phyloP scores from a whole-genome alignment of 2,888 invertebrate genomes.

The Clunio marinus region DNA sequence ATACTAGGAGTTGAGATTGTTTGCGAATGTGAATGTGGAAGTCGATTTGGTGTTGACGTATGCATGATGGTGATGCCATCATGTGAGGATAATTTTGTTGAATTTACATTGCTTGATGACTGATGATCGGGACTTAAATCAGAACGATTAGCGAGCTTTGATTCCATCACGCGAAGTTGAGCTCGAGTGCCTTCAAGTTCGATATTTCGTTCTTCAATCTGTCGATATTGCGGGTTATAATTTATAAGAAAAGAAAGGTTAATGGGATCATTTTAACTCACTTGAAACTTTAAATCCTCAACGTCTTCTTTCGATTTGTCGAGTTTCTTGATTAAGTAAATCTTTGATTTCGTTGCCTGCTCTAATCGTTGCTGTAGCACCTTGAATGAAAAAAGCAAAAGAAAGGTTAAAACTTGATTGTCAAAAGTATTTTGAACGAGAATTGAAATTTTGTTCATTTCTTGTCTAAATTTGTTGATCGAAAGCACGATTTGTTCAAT shows the following conservation, averaged over 20 bases:
- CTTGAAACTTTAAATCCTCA: conserved; percentile 78
- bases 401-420: no score
- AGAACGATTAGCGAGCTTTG: conserved; percentile 43
- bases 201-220: conserved; percentile 79
- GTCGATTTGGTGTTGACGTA: conserved; percentile 34
- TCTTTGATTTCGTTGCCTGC: conserved; percentile 63
- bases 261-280: conserved; percentile 47
- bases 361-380: conserved; percentile 68
- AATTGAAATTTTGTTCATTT: conserved; percentile 19
- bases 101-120: conserved; percentile 20
- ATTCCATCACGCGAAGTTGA: conserved; percentile 68
- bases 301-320: conserved; percentile 73
- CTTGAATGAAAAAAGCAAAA: conserved; percentile 57
- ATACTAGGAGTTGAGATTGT: conserved; percentile 55
- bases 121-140: conserved; percentile 42
- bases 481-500: not conserved
- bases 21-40: conserved; percentile 4
- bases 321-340: conserved; percentile 61
- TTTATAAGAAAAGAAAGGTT: not conserved
- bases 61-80: conserved; percentile 42
- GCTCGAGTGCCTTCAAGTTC: conserved; percentile 79
- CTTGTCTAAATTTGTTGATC: not conserved
- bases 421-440: not conserved
- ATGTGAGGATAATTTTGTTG: conserved; percentile 27
- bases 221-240: not conserved